phyloP scores from a whole-genome alignment of 2,888 invertebrate genomes.

The Phoenoteleia sp. region DNA sequence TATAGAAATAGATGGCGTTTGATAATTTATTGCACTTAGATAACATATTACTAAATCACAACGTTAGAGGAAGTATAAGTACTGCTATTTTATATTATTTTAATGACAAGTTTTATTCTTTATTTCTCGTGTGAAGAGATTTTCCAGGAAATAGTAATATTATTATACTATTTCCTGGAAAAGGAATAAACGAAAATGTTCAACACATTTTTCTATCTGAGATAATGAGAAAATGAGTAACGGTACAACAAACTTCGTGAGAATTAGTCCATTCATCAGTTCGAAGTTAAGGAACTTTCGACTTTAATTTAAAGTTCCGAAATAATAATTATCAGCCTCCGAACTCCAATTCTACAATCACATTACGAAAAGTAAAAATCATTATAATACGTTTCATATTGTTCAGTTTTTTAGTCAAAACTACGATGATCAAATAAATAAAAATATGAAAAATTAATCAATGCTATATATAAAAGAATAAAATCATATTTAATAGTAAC shows the following conservation, averaged over 20 bases:
- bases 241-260: not conserved
- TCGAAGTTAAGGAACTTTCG: not conserved
- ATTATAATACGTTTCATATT: not conserved
- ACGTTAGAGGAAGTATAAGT: too few species aligned
- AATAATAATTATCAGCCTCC: not conserved
- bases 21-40: too few species aligned
- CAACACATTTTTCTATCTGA: not conserved
- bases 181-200: not conserved
- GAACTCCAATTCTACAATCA: not conserved
- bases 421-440: not conserved
- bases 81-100: too few species aligned
- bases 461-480: too few species aligned
- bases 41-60: too few species aligned
- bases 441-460: not conserved
- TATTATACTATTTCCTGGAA: too few species aligned
- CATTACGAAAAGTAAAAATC: not conserved
- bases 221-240: slow-evolving; percentile 14
- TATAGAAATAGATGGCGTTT: too few species aligned
- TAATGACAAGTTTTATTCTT: too few species aligned
- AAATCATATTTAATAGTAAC: too few species aligned
- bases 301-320: slow-evolving; percentile 12
- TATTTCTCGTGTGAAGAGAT: too few species aligned
- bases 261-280: slow-evolving; percentile 13
- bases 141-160: too few species aligned
- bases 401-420: not conserved